phyloP scores from a whole-genome alignment of 2,797 vertebrate genomes.

The Hypotaenidia okinawae region DNA sequence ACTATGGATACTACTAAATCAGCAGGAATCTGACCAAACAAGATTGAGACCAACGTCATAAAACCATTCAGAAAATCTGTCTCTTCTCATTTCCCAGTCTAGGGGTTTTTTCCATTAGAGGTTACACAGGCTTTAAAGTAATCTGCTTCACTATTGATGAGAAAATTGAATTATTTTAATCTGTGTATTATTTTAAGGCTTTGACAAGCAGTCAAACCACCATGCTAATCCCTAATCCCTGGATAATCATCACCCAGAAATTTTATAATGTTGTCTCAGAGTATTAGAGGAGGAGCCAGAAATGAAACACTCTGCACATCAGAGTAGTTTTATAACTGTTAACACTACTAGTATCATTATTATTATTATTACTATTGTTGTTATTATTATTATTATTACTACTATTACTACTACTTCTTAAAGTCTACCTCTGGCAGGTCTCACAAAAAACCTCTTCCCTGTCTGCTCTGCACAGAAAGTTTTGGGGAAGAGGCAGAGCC shows the following conservation, averaged over 20 bases:
- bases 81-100: not conserved
- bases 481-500: not conserved
- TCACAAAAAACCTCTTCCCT: not conserved
- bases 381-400: not conserved
- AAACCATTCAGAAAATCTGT: not conserved
- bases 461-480: not conserved
- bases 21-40: not conserved
- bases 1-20: not conserved
- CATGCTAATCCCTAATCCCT: constrained; percentile 18
- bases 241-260: not conserved
- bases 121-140: not conserved
- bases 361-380: not conserved
- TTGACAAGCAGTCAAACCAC: not conserved
- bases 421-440: not conserved
- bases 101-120: not conserved
- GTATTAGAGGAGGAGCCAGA: not conserved
- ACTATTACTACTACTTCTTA: not conserved
- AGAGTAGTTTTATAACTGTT: not conserved
- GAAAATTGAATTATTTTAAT: constrained; percentile 26
- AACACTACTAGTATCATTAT: not conserved
- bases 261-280: not conserved
- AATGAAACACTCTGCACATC: not conserved
- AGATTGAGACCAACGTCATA: not conserved
- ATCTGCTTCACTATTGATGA: not conserved
- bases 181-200: constrained; percentile 24